Conservation (phyloP, 2,113 vertebrate genomes). For the Dipodomys ordii region DNA sequence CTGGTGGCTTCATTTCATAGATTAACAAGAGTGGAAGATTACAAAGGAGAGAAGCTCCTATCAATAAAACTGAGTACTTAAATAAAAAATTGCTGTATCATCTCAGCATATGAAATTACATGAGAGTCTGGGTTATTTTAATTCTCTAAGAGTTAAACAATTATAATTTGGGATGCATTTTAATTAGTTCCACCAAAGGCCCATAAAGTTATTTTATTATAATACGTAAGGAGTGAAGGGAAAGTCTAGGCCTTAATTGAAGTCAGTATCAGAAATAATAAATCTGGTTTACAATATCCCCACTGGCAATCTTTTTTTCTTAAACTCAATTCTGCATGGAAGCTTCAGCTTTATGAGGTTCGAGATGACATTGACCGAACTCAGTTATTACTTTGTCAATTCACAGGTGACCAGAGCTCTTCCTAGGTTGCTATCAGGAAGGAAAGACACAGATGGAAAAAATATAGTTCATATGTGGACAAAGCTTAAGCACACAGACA, state of each 20-base stretch:
- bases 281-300: slow-evolving; percentile 57
- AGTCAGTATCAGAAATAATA: slow-evolving; percentile 61
- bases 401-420: neutral
- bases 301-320: slow-evolving; percentile 10
- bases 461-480: neutral
- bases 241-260: slow-evolving; percentile 67
- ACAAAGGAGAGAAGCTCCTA: neutral
- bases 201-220: slow-evolving; percentile 69
- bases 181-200: slow-evolving; percentile 63
- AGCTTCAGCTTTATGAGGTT: slow-evolving; percentile 36
- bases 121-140: slow-evolving; percentile 46
- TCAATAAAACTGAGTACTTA: neutral
- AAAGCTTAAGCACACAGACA: neutral
- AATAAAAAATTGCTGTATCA: slow-evolving; percentile 15
- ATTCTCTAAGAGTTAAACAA: slow-evolving; percentile 62
- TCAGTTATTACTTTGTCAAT: slow-evolving; percentile 1
- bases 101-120: slow-evolving; percentile 34
- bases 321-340: slow-evolving; percentile 48
- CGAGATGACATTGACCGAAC: slow-evolving; percentile 54
- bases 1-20: neutral
- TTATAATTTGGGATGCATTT: slow-evolving; percentile 66
- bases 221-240: slow-evolving; percentile 46
- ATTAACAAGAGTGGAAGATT: neutral
- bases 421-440: neutral
- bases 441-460: neutral